Percentiles rank a stretch among this genome's conserved stretches.
These are phyloP conservation scores for Bimastos eiseni DNA, from an alignment of 2,888 invertebrate genomes.

Conservation along the genomic window DNA sequence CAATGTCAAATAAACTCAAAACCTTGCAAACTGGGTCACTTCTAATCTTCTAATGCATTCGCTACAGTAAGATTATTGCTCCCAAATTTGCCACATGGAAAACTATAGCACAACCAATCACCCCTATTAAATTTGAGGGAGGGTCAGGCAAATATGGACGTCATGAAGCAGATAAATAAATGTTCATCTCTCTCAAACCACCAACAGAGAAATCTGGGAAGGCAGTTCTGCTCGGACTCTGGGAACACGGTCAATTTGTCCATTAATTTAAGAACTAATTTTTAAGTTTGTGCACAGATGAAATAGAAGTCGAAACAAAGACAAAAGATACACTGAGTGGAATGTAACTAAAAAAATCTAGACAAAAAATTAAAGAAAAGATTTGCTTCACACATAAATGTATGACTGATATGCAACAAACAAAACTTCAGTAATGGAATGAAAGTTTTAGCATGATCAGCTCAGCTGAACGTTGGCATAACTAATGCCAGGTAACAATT, in stretches of 20 bases:
- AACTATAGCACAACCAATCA: background rate
- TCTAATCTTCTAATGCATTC: too few species aligned
- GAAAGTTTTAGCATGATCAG: background rate
- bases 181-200: too few species aligned
- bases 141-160: background rate
- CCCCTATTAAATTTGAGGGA: background rate
- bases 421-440: background rate
- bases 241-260: too few species aligned
- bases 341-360: too few species aligned
- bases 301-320: too few species aligned
- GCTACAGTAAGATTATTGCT: too few species aligned
- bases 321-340: too few species aligned
- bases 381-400: background rate
- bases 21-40: too few species aligned
- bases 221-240: too few species aligned
- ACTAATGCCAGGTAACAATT: background rate
- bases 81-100: background rate
- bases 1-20: background rate
- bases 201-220: too few species aligned
- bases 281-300: too few species aligned
- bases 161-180: background rate
- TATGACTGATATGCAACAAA: background rate
- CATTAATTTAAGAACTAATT: too few species aligned
- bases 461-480: background rate
- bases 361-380: background rate